Evolutionary conservation across 2,113 vertebrate genomes (phyloP).

Genomic region (Leptodactylus fuscus): DNA sequence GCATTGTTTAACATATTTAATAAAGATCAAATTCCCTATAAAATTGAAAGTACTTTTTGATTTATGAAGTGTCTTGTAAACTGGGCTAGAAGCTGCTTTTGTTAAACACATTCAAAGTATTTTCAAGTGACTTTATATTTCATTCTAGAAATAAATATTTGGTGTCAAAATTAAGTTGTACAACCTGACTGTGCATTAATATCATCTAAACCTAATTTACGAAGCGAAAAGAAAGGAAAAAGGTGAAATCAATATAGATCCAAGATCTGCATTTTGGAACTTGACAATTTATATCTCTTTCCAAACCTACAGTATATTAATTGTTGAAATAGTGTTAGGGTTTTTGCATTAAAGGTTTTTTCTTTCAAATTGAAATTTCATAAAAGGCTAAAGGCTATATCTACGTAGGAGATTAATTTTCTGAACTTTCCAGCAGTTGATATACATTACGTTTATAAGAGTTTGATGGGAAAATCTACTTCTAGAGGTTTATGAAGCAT

Average conservation of each 20-base stretch:
- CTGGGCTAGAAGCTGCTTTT: not conserved
- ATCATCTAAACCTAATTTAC: constrained; percentile 33
- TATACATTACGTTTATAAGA: constrained; percentile 19
- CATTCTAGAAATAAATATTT: constrained; percentile 39
- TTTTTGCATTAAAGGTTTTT: not conserved
- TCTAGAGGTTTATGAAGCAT: constrained; percentile 28
- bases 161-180: constrained; percentile 41
- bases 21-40: constrained; percentile 55
- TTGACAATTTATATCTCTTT: not conserved
- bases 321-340: constrained; percentile 23
- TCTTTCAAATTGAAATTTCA: constrained; percentile 5
- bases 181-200: constrained; percentile 29
- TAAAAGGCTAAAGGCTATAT: constrained; percentile 43
- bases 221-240: constrained; percentile 7
- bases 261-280: constrained; percentile 29
- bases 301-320: not conserved
- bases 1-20: constrained; percentile 54
- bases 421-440: not conserved
- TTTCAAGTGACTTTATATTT: constrained; percentile 37
- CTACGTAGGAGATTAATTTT: constrained; percentile 10
- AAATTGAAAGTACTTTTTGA: constrained; percentile 32
- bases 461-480: constrained; percentile 21
- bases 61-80: constrained; percentile 36
- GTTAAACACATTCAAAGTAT: constrained; percentile 22
- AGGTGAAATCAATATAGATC: constrained; percentile 32